Evolutionary conservation across 2,113 vertebrate species (phyloP).

Genomic region (Anseranas semipalmata): DNA sequence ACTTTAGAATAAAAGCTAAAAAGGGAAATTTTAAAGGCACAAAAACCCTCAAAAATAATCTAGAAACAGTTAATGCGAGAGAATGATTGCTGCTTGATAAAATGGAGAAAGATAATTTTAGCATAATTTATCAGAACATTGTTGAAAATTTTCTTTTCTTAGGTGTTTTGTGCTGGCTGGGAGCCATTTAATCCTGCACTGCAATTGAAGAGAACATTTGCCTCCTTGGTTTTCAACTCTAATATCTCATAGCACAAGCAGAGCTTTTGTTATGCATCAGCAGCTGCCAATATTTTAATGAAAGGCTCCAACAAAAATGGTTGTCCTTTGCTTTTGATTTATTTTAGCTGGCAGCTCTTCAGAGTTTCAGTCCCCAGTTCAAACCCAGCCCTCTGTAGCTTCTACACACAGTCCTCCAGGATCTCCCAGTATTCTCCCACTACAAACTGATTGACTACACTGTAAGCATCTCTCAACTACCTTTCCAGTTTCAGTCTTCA

Average conservation of each 20-base stretch:
- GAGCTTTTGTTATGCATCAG: conserved; percentile 69
- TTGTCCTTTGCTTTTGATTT: conserved; percentile 53
- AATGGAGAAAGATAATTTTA: not conserved
- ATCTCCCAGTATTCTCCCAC: conserved; percentile 2
- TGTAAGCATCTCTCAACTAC: not conserved
- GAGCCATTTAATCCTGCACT: conserved; percentile 41
- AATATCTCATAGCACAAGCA: conserved; percentile 53
- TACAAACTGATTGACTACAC: not conserved
- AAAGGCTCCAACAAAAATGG: conserved; percentile 45
- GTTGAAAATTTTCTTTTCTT: conserved; percentile 12
- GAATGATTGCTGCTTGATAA: not conserved
- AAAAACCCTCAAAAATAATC: accelerated
- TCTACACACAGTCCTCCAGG: not conserved
- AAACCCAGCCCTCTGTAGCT: not conserved
- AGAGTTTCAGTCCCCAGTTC: conserved; percentile 22
- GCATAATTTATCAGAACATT: not conserved
- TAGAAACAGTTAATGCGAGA: not conserved
- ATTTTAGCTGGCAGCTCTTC: conserved; percentile 45
- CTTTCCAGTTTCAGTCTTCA: not conserved
- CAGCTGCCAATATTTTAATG: conserved; percentile 69
- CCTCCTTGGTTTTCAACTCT: conserved; percentile 45
- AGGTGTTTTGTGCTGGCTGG: conserved; percentile 34
- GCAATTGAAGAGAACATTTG: conserved; percentile 53
- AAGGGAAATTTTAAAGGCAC: not conserved
- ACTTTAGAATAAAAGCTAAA: not conserved